Conservation (phyloP, 2,888 invertebrate genomes). For the Cryptus armator region DNA sequence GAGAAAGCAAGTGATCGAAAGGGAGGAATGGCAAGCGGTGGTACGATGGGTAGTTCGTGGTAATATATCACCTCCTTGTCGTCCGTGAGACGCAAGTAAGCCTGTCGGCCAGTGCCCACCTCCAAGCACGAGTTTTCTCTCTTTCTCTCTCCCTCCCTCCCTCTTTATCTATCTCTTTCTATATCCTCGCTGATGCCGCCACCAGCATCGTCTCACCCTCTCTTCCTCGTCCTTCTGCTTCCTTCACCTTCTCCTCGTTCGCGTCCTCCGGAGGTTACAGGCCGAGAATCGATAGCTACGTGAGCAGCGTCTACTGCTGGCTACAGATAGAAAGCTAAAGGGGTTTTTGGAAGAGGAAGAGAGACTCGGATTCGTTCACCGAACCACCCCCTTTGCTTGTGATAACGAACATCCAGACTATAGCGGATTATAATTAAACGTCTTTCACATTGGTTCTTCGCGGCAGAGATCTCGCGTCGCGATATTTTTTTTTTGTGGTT, state of each 20-base stretch:
- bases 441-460: slow-evolving; percentile 1
- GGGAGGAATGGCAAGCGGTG: slow-evolving; percentile 64
- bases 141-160: slow-evolving; percentile 68
- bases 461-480: too few species aligned
- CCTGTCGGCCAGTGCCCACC: slow-evolving; percentile 81
- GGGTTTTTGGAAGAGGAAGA: slow-evolving; percentile 13
- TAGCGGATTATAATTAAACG: slow-evolving; percentile 56
- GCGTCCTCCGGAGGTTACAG: slow-evolving; percentile 72
- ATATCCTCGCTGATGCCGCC: slow-evolving; percentile 58
- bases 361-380: slow-evolving; percentile 34
- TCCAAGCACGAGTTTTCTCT: slow-evolving; percentile 60
- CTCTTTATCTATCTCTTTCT: slow-evolving; percentile 61
- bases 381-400: slow-evolving; percentile 11
- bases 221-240: slow-evolving; percentile 46
- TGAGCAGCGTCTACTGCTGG: slow-evolving; percentile 47
- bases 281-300: slow-evolving; percentile 77
- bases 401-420: slow-evolving; percentile 51
- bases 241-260: slow-evolving; percentile 51
- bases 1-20: slow-evolving; percentile 46
- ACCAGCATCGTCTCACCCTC: slow-evolving; percentile 23
- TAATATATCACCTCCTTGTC: slow-evolving; percentile 84
- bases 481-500: not conserved
- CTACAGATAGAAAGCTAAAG: slow-evolving; percentile 51
- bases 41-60: slow-evolving; percentile 77
- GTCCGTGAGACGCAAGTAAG: slow-evolving; percentile 83